Conservation (phyloP, 64 coral and sea anemone genomes). For the Platygyra sinensis region DNA sequence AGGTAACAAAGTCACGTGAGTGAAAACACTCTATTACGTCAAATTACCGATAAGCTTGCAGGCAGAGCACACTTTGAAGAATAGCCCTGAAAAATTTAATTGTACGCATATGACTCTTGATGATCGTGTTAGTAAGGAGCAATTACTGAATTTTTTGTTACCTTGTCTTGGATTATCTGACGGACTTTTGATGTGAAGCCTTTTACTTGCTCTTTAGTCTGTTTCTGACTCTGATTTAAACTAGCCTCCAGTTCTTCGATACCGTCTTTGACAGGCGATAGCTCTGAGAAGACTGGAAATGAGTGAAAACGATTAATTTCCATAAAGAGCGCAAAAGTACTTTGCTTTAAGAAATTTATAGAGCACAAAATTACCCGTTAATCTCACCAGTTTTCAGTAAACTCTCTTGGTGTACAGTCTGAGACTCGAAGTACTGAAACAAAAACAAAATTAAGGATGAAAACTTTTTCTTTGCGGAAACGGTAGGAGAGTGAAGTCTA, state of each 20-base stretch:
- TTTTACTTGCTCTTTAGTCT: conserved; percentile 17
- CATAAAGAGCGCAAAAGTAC: not conserved
- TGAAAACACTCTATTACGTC: too few relatives aligned
- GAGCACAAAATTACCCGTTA: not conserved
- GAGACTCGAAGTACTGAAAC: conserved; percentile 10
- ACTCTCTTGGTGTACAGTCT: conserved; percentile 6
- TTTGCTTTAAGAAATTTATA: not conserved
- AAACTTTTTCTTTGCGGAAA: not conserved
- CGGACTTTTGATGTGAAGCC: conserved; percentile 7
- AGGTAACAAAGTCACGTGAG: too few relatives aligned
- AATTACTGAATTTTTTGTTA: not conserved
- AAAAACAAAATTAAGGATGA: not conserved
- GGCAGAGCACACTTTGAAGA: too few relatives aligned
- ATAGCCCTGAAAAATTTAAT: too few relatives aligned
- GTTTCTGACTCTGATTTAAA: not conserved
- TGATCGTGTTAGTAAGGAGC: not conserved
- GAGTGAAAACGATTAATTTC: not conserved
- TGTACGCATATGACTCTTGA: not conserved
- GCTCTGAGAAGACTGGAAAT: not conserved
- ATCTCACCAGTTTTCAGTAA: conserved; percentile 4
- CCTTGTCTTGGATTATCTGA: not conserved
- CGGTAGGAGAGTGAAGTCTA: too few relatives aligned
- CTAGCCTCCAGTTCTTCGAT: not conserved
- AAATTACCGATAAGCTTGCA: too few relatives aligned
- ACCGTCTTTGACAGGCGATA: not conserved